A percentile compares a stretch with the other conserved stretches of the same genome.
Evolutionary conservation across 1,140 invertebrate species (phyloP).

Genomic region (Scaptomyza graminum): DNA sequence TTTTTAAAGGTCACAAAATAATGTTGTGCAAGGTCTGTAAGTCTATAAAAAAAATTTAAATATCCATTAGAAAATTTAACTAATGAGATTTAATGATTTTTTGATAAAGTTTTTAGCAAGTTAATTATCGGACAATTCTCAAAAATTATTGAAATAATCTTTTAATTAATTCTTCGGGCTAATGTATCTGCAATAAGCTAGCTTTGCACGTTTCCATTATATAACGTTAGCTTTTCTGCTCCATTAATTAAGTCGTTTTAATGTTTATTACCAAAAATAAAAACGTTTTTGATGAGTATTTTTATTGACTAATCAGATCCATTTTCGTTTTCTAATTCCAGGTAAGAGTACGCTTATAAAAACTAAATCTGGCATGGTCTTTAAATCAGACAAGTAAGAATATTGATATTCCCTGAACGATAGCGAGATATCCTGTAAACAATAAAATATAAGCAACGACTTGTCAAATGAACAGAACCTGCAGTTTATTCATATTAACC

Average conservation of each 20-base stretch:
- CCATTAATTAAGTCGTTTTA: conserved; percentile 3
- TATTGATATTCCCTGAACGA: background rate
- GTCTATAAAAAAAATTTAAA: background rate
- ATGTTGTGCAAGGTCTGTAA: conserved; percentile 14
- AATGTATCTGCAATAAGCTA: background rate
- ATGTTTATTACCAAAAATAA: background rate
- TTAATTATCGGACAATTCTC: background rate
- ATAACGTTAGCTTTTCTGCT: background rate
- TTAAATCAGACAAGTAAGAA: conserved; percentile 18
- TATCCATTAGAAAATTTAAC: background rate
- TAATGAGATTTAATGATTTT: conserved; percentile 7
- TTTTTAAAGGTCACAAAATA: conserved; percentile 1
- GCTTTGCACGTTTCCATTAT: background rate
- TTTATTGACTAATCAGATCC: conserved; percentile 12
- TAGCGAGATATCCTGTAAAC: conserved; percentile 5
- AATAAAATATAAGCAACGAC: background rate
- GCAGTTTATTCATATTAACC: too few species aligned
- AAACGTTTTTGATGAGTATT: background rate
- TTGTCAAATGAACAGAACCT: too few species aligned
- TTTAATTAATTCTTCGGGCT: background rate
- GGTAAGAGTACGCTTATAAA: conserved; percentile 24
- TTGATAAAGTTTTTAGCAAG: background rate
- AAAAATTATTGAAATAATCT: background rate
- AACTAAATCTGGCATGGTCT: background rate
- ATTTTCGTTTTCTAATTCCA: conserved; percentile 32